Conservation (phyloP, 2,113 vertebrate genomes). For the Mormyrus lacerda region DNA sequence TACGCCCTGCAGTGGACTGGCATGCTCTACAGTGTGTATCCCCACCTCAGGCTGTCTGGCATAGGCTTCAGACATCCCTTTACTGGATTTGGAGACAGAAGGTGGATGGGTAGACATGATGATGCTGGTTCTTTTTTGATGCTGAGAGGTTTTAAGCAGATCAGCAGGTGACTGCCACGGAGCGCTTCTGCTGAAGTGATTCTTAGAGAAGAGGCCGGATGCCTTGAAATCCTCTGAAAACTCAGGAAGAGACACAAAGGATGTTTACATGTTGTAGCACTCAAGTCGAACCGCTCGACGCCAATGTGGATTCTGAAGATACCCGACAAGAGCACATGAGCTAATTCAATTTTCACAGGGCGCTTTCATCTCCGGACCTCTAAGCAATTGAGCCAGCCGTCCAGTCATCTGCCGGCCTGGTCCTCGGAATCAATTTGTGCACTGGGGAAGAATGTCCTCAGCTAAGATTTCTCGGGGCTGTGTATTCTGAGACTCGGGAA, state of each 20-base stretch:
- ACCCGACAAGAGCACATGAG: background rate
- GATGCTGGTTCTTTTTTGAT: background rate
- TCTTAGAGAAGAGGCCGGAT: background rate
- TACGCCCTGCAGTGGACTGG: background rate
- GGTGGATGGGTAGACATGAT: background rate
- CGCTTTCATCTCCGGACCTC: background rate
- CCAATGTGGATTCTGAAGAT: background rate
- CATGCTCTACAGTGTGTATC: background rate
- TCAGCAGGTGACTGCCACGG: background rate
- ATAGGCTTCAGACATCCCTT: background rate
- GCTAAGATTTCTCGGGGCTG: too few species aligned
- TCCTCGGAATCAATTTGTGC: background rate
- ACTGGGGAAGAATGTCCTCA: background rate
- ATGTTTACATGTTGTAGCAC: background rate
- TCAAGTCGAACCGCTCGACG: background rate
- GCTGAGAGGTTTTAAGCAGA: background rate
- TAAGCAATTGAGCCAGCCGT: background rate
- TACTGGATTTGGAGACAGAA: background rate
- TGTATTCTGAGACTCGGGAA: background rate
- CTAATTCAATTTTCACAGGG: slow-evolving; percentile 4
- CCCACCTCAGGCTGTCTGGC: background rate
- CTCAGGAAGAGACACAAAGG: background rate
- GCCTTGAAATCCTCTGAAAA: background rate
- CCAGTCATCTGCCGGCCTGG: background rate
- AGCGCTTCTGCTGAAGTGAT: background rate